Evolutionary conservation across 2,888 invertebrate genomes (phyloP), one percentile per base, ranked within the genome.

Genomic region (Hypomecis atomaria): DNA sequence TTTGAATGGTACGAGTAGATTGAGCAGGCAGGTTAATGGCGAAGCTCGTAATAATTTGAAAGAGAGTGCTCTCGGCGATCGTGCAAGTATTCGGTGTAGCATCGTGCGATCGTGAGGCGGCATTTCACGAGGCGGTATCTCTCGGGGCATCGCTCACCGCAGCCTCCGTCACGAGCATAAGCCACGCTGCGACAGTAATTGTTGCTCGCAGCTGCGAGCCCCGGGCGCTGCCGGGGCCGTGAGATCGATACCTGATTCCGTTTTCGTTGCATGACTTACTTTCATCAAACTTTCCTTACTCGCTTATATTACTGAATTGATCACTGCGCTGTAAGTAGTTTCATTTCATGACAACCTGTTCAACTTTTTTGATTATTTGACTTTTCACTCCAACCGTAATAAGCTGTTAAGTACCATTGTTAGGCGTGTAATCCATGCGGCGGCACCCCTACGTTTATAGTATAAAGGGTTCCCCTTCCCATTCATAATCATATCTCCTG

Each of bases 141-240:
- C 77, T 71, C 78, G 81, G 85, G 87, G 83, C 90, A 91, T 90
- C 91, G 75, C 78, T 84, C 81, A 86, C 89, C 81, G 86, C 85
- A 85, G 87, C 83, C 84, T 78, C 77, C 85, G 89, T 92, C 90
- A 91, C 92, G 91, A 90, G 83, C 89, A 89, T 89, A 89, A 88
- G 79, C 85, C 89, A 87, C 88, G 77, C 79, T 77, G 74, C 84
- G 81, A 78, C 82, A 81, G 84, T 89, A 90, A 90, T 90, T 90
- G 88, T 88, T 80, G 79, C 87, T 83, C 81, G 87, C 89, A 88
- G 89, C 90, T 89, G 87, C 84, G 74, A 72, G 75, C 78, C 84
- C 81, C 78, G 81, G 81, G 83, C 81, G 73, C 75, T 79, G 83
- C 75, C 85, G 85, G 83, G 82, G 79, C 83, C 86, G 84, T 86